These are phyloP conservation scores for Poecilus cupreus DNA, from an alignment of 2,888 invertebrate genomes.

Conservation along the genomic window DNA sequence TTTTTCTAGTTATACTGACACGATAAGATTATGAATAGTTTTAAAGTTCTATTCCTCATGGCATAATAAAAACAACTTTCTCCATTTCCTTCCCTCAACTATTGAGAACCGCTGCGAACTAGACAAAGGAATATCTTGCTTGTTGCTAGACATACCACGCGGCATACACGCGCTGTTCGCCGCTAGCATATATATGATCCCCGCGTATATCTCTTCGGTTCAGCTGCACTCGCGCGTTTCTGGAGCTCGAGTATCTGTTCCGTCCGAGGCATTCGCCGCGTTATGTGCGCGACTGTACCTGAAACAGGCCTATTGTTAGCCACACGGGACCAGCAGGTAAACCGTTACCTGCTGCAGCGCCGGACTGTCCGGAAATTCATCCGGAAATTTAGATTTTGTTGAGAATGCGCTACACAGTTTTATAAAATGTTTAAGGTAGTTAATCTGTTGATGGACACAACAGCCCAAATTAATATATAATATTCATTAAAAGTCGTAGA, in stretches of 20 bases:
- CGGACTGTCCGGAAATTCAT: neutral
- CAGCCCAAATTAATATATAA: too few relatives aligned
- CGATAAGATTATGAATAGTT: neutral
- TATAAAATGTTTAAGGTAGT: too few relatives aligned
- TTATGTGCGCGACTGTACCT: constrained; percentile 13
- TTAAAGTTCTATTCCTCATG: neutral
- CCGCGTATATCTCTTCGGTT: neutral
- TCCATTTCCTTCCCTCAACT: neutral
- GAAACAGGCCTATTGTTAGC: constrained; percentile 32
- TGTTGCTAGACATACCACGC: neutral
- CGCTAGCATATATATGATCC: neutral
- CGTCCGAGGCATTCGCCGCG: neutral
- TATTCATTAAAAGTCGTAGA: too few relatives aligned
- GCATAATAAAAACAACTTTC: neutral
- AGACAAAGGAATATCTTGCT: neutral
- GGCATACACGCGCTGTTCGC: neutral
- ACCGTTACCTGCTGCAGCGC: neutral
- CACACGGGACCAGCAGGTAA: constrained; percentile 19
- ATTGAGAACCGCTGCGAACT: neutral
- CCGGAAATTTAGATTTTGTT: too few relatives aligned
- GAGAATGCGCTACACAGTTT: too few relatives aligned
- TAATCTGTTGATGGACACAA: too few relatives aligned
- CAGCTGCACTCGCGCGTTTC: neutral
- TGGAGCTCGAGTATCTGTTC: neutral
- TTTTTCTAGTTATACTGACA: too few relatives aligned